A percentile compares a stretch with the other conserved stretches of the same genome.
These are phyloP conservation scores for Drosophila ohnishii DNA, from an alignment of 1,140 invertebrate genomes.

Conservation along the genomic window DNA sequence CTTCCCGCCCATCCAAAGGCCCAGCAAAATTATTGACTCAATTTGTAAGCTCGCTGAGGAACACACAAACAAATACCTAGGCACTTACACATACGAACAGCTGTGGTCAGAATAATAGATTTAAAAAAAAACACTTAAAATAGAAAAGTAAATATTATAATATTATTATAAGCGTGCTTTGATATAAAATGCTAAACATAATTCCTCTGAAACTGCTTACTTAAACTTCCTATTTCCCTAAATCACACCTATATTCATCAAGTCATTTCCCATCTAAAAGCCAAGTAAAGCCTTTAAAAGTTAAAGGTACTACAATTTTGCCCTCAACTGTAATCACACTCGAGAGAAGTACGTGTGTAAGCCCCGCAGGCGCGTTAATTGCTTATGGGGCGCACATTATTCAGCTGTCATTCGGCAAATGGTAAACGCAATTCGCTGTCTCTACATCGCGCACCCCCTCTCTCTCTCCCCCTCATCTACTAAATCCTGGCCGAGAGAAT, in stretches of 20 bases:
- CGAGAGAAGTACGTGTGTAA: conserved; percentile 52
- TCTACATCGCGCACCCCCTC: background rate
- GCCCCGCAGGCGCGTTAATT: conserved; percentile 75
- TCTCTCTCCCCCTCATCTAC: background rate
- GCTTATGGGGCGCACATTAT: conserved; percentile 78
- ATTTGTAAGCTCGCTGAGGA: conserved; percentile 63
- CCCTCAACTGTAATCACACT: conserved; percentile 6
- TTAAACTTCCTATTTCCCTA: background rate
- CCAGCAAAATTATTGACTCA: conserved; percentile 78
- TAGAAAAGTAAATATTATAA: too few species aligned
- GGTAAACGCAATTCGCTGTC: conserved; percentile 22
- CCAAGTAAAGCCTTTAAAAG: background rate
- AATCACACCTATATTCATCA: too few species aligned
- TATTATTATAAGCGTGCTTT: too few species aligned
- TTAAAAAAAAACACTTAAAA: background rate
- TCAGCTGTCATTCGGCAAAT: conserved; percentile 72
- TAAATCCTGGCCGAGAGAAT: conserved; percentile 19
- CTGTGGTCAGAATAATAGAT: background rate
- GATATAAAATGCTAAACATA: too few species aligned
- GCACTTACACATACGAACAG: conserved; percentile 11
- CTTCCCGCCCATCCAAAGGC: conserved; percentile 35
- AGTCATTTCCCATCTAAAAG: background rate
- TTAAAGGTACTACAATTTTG: background rate
- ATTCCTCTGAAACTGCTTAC: background rate
- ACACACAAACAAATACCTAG: conserved; percentile 25